Evolutionary conservation across 2,888 invertebrate genomes (phyloP).

Genomic region (Microctonus aethiopoides): DNA sequence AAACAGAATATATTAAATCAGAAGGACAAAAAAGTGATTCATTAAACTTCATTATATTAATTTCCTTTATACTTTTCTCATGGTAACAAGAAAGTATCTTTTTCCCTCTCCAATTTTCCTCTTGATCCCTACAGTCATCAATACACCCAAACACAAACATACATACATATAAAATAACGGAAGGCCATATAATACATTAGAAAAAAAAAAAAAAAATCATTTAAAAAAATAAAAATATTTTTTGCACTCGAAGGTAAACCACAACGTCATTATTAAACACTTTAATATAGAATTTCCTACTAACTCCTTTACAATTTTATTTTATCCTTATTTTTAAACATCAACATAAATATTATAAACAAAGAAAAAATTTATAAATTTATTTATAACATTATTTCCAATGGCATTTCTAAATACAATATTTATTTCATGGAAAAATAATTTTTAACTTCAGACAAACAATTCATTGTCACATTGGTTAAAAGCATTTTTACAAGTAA

Average conservation of each 20-base stretch:
- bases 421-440: background rate
- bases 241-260: background rate
- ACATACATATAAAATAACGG: slow-evolving; percentile 25
- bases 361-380: too few species aligned
- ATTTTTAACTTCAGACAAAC: background rate
- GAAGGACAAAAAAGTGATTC: too few species aligned
- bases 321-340: too few species aligned
- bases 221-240: slow-evolving; percentile 19
- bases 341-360: too few species aligned
- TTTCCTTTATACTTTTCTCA: background rate
- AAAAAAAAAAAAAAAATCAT: background rate
- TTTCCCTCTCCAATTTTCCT: background rate
- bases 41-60: background rate
- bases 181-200: slow-evolving; percentile 23
- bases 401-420: background rate
- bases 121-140: background rate
- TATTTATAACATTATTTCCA: background rate
- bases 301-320: slow-evolving; percentile 10
- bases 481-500: background rate
- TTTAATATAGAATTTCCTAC: slow-evolving; percentile 19
- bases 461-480: slow-evolving; percentile 13
- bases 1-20: too few species aligned
- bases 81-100: background rate
- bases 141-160: background rate
- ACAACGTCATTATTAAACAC: background rate